Evolutionary conservation across 2,797 vertebrate species (phyloP).

Genomic region (Danio albolineatus): DNA sequence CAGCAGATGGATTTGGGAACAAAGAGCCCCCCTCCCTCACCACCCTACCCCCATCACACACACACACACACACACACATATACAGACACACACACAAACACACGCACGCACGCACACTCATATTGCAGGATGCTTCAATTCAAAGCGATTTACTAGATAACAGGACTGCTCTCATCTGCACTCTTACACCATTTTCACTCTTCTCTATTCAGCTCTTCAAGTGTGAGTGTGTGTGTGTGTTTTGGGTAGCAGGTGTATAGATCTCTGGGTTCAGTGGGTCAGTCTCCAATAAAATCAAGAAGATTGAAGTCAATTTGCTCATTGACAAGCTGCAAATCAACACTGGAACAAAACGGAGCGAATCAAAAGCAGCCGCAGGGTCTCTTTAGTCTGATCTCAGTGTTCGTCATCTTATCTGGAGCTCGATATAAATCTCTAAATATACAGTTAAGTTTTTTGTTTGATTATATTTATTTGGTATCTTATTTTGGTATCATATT

Average conservation of each 20-base stretch:
- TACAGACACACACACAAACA: too few species aligned
- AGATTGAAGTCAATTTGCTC: slow-evolving; percentile 91
- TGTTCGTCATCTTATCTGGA: slow-evolving; percentile 9
- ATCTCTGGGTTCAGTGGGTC: slow-evolving; percentile 60
- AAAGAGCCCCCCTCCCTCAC: slow-evolving; percentile 73
- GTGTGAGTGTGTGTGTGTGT: slow-evolving; percentile 52
- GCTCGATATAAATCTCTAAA: slow-evolving; percentile 29
- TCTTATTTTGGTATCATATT: neutral
- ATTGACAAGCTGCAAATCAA: slow-evolving; percentile 84
- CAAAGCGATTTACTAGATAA: slow-evolving; percentile 83
- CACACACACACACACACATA: slow-evolving; percentile 36
- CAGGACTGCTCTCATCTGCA: slow-evolving; percentile 79
- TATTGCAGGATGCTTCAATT: slow-evolving; percentile 84
- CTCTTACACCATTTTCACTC: slow-evolving; percentile 72
- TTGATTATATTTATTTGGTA: neutral
- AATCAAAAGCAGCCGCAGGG: slow-evolving; percentile 54
- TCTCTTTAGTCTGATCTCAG: slow-evolving; percentile 8
- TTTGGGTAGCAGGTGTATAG: slow-evolving; percentile 62
- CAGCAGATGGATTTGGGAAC: slow-evolving; percentile 92
- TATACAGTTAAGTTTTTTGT: neutral
- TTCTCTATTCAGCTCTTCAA: slow-evolving; percentile 59
- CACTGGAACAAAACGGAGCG: slow-evolving; percentile 68
- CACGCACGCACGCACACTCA: slow-evolving; percentile 71
- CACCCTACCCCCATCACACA: slow-evolving; percentile 66
- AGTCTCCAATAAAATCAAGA: slow-evolving; percentile 88